phyloP scores from a whole-genome alignment of 2,113 vertebrate species.

The Trogon melanurus region DNA sequence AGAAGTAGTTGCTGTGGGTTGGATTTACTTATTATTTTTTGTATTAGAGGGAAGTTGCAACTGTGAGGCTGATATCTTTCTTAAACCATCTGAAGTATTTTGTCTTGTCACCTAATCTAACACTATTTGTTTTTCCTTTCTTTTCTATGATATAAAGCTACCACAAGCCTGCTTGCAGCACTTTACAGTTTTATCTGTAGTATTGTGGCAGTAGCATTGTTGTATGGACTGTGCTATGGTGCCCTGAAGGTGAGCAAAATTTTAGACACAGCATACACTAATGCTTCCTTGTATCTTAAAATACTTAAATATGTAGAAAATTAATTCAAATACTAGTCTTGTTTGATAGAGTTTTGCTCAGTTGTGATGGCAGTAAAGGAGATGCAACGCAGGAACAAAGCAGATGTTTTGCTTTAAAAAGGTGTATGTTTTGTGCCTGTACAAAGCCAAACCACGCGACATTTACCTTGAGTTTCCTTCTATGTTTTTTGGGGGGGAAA shows the following conservation, averaged over 20 bases:
- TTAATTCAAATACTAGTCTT: background rate
- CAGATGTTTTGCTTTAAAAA: background rate
- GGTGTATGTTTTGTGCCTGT: background rate
- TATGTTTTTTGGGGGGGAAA: background rate
- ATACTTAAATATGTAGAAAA: background rate
- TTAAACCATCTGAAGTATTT: background rate
- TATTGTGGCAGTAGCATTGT: constrained; percentile 90
- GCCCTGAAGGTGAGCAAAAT: constrained; percentile 89
- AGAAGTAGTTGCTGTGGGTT: background rate
- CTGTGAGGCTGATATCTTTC: background rate
- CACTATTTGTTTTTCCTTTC: background rate
- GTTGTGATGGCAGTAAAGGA: background rate
- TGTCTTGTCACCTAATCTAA: background rate
- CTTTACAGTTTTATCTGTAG: constrained; percentile 95
- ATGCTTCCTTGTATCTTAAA: background rate
- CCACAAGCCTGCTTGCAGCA: constrained; percentile 94
- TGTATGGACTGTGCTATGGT: constrained; percentile 96
- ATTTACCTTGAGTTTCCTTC: background rate
- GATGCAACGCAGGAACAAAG: background rate
- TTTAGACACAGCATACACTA: background rate
- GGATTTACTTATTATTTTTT: background rate
- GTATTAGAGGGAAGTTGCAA: background rate
- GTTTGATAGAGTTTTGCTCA: background rate
- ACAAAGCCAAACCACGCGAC: background rate
- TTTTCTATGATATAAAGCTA: constrained; percentile 75